Evolutionary conservation across 2,888 invertebrate genomes (phyloP), one percentile per base, ranked within the genome.

Genomic region (Acanthoscelides obtectus): DNA sequence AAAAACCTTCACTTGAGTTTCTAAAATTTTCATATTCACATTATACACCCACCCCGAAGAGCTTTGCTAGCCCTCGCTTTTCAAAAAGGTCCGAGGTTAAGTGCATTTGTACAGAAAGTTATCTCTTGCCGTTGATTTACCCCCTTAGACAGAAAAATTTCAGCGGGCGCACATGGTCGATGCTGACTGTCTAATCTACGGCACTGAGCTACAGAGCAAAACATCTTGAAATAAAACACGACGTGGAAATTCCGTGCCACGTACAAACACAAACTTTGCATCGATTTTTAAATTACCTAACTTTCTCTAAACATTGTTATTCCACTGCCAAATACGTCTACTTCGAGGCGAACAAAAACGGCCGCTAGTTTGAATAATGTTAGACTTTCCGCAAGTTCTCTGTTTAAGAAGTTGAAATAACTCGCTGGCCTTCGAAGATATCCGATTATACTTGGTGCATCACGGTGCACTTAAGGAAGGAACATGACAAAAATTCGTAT

Each of bases 271-370:
- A 71, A 71, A 67, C 20, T 22, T 20, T 21, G 68, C 65, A 67
- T 64, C 71, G 22, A 68, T 68, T 68, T 68, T 68, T 63, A 63
- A 68, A 68, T 68, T 21, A 68, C 63, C 22, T 68, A n/a, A 71
- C 22, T 69, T 68, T 71, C 68, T 68, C 69, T 20, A 45, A 69
- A 71, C 69, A 65, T 71, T 67, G 71, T 69, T 69, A 66, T 65
- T 66, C 20, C 66, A 68, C 69, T 65, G 71, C 45, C 68, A 68
- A 45, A 64, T 68, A 65, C 68, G 21, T 68, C 65, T 68, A 71
- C 68, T 71, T 68, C 71, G 68, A 21, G 45, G 12, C 12, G 45
- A 45, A 45, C 45, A 45, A 45, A 45, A 45, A 45, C 45, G 45
- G 12, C 45, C 12, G 12, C 6, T 45, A 45, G 45, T 45, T 45